Base-by-base conservation (phyloP, 2,113 vertebrate genomes). In the Silurus meridionalis region DNA sequence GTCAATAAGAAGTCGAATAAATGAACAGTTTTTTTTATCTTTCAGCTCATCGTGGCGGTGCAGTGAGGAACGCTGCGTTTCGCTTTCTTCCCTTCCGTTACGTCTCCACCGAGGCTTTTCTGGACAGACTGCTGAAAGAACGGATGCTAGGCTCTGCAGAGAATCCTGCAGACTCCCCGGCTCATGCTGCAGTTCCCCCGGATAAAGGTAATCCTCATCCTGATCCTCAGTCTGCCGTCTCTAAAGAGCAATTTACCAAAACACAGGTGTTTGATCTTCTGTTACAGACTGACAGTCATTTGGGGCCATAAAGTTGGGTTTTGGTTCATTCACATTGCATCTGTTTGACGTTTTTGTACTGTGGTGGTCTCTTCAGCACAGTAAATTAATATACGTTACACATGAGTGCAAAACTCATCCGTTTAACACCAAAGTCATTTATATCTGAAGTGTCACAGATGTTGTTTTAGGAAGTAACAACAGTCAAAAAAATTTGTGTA, bases 81-180 rank as follows among this genome's bases (percentile, higher is more conserved):
- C 87, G 81, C 90, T 84, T 92, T 86, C 88, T 89, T 86, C 93
- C 94, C 55, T 91, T 88, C 67, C 85, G 92, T 87, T 93, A 89
- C 83, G 91, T 95, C 79, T 91, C 94, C 89, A 93, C 94, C 23
- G 91, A 93, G 67, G 89, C 88, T 6, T 92, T 95, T 92, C 87
- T 94, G 89, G 91, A 80, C 83, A 90, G 89, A 88, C 91, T 95
- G 85, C 85, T 79, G 57, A 94, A 93, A 90, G 91, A 90, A 69
- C 91, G 84, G 86, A 80, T 79, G n/a, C 75, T 67, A 4, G 88
- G 92, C 83, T 88, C 89, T 83, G 90, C 91, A 55, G 83, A 89
- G 86, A 82, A 83, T 82, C 58, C 85, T 87, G 21, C 67, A 48
- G 53, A 6, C 69, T 83, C 67, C 4, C 21, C 19, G 2, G 11